Evolutionary conservation across 23 tunicate species (phyloP).

Genomic region (Halocynthia roretzi): DNA sequence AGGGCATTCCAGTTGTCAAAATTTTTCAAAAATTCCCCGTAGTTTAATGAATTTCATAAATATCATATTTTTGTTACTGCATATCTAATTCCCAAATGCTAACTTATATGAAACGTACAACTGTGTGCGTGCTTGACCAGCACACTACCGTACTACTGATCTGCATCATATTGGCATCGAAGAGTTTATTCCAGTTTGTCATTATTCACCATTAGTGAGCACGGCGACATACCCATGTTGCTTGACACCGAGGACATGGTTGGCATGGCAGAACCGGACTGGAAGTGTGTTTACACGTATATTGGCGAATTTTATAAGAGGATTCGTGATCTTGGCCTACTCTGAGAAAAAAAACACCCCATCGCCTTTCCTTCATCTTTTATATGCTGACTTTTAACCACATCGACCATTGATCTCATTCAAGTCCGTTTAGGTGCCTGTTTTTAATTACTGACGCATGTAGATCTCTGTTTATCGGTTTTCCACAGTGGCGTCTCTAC

Average conservation of each 20-base stretch:
- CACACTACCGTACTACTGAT: too few species aligned
- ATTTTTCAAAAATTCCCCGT: too few species aligned
- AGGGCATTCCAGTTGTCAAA: too few species aligned
- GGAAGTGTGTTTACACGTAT: slow-evolving; percentile 95
- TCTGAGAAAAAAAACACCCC: slow-evolving; percentile 14
- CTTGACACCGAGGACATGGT: slow-evolving; percentile 80
- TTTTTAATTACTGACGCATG: slow-evolving; percentile 1
- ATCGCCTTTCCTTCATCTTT: neutral
- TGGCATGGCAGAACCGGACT: slow-evolving; percentile 58
- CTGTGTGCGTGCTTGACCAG: too few species aligned
- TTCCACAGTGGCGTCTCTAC: neutral
- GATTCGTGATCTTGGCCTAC: slow-evolving; percentile 57
- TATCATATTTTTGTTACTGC: too few species aligned
- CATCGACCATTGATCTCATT: neutral
- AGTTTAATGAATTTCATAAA: too few species aligned
- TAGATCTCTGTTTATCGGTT: neutral
- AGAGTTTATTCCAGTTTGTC: too few species aligned
- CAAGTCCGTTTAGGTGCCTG: neutral
- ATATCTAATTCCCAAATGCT: too few species aligned
- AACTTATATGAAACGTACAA: too few species aligned
- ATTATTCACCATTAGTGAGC: slow-evolving; percentile 17
- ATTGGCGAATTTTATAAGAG: slow-evolving; percentile 80
- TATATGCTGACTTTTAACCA: neutral
- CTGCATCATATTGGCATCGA: too few species aligned
- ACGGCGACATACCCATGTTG: slow-evolving; percentile 49